Conservation (phyloP, 2,888 invertebrate species). For the Chorisops tibialis region DNA sequence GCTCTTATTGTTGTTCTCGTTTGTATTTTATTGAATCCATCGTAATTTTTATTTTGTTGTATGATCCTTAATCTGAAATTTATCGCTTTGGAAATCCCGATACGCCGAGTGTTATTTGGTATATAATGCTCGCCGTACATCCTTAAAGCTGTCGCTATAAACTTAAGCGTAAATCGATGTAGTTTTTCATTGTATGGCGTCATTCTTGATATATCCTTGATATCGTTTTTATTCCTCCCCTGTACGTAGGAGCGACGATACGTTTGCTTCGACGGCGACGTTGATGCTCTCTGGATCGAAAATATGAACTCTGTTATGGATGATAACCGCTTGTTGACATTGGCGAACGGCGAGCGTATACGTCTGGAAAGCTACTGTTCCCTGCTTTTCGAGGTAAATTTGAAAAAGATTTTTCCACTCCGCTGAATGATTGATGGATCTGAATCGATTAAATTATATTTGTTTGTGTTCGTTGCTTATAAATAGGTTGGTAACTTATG, state of each 20-base stretch:
- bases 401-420: conserved; percentile 1
- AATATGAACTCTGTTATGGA: conserved; percentile 98
- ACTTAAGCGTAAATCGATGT: too few species aligned
- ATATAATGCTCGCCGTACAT: neutral
- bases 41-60: too few species aligned
- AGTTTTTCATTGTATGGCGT: too few species aligned
- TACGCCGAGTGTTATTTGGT: neutral
- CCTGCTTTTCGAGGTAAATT: conserved; percentile 73
- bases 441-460: conserved; percentile 8
- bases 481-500: conserved; percentile 76
- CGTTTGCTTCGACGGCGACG: conserved; percentile 89
- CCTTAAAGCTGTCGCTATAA: too few species aligned
- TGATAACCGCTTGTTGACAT: conserved; percentile 83
- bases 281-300: conserved; percentile 93
- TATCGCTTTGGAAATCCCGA: neutral
- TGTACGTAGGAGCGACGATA: conserved; percentile 66
- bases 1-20: too few species aligned
- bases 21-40: too few species aligned
- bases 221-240: neutral
- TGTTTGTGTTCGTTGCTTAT: neutral
- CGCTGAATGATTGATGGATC: conserved; percentile 30
- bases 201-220: too few species aligned
- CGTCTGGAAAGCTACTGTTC: conserved; percentile 77
- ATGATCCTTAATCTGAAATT: too few species aligned
- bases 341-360: conserved; percentile 88